Conservation (phyloP, 2,797 vertebrate genomes). For the Arrhamphus sclerolepis region DNA sequence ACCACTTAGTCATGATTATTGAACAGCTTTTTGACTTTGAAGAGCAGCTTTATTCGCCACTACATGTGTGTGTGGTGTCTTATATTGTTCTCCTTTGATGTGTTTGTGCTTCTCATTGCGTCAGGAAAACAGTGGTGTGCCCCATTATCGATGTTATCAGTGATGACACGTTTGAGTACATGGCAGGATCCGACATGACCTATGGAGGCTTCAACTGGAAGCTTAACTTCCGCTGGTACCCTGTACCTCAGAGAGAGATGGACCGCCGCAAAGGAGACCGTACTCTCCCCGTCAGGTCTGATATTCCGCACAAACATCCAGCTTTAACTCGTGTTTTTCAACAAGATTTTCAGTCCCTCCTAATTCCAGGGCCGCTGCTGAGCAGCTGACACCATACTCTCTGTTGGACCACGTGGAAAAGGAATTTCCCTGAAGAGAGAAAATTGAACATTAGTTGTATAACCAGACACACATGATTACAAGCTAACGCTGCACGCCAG, state of each 20-base stretch:
- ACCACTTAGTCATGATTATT: background rate
- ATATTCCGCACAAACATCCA: background rate
- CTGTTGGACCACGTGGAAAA: slow-evolving; percentile 9
- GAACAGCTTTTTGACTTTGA: background rate
- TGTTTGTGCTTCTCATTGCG: slow-evolving; percentile 9
- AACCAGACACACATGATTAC: slow-evolving; percentile 7
- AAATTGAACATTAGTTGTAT: slow-evolving; percentile 11
- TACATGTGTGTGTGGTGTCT: too few species aligned
- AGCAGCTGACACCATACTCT: slow-evolving; percentile 11
- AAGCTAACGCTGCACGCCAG: slow-evolving; percentile 9
- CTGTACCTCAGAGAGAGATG: slow-evolving; percentile 97
- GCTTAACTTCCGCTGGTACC: slow-evolving; percentile 98
- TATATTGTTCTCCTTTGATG: background rate
- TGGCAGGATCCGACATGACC: slow-evolving; percentile 99
- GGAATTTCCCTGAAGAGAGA: slow-evolving; percentile 19
- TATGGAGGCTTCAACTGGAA: slow-evolving; percentile 99
- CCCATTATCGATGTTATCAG: slow-evolving; percentile 87
- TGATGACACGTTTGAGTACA: slow-evolving; percentile 97
- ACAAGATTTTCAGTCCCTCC: background rate
- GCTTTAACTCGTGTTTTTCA: background rate
- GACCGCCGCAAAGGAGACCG: slow-evolving; percentile 97
- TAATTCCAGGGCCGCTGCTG: slow-evolving; percentile 7
- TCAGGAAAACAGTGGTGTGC: slow-evolving; percentile 76
- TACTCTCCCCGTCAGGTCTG: slow-evolving; percentile 89
- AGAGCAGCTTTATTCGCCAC: background rate